Base-by-base conservation (phyloP, 2,888 invertebrate genomes). In the Aphodius sticticus region DNA sequence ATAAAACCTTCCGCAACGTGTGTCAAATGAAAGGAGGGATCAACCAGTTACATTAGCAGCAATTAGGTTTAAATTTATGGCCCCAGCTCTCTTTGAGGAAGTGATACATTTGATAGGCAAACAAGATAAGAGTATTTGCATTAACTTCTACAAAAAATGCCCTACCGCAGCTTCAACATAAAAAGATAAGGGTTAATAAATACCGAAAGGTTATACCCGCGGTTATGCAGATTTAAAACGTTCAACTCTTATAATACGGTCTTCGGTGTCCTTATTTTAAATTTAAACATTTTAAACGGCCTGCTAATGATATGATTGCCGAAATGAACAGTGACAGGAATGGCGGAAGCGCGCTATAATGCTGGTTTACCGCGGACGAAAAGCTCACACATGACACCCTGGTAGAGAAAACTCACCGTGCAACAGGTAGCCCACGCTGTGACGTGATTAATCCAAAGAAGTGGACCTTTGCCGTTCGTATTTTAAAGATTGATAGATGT, bases 351-450 rank as follows among this genome's bases (percentile, higher is more conserved):
- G 74, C 74, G 26, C 12, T n/a, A n/a, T 35, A n/a, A 15, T 26
- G 26, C 36, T 26, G 2, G 37, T n/a, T n/a, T 36, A n/a, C n/a
- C 74, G 35, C n/a, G 6, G 12, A 71, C 12, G 15, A 14, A 36
- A 36, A 70, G 15, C 70, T 26, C 37, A 35, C 16, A 12, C 53
- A 53, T 76, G 76, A 26, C 69, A 76, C 16, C 71, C 78, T 78
- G 53, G 37, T 69, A 36, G 16, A n/a, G 69, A 15, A 36, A 35
- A 78, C 71, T 78, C 77, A 81, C 82, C 81, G 81, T 81, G 82
- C 82, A 83, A 83, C 83, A 83, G 82, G 82, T 83, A 82, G 81
- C 70, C 78, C 37, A 69, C 69, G 69, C 35, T 38, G 74, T 12
- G 53, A 9, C 7, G 53, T 53, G 7, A 53, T 53, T 53, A 72